phyloP scores from a whole-genome alignment of 1,140 invertebrate species.

The Cotesia typhae region DNA sequence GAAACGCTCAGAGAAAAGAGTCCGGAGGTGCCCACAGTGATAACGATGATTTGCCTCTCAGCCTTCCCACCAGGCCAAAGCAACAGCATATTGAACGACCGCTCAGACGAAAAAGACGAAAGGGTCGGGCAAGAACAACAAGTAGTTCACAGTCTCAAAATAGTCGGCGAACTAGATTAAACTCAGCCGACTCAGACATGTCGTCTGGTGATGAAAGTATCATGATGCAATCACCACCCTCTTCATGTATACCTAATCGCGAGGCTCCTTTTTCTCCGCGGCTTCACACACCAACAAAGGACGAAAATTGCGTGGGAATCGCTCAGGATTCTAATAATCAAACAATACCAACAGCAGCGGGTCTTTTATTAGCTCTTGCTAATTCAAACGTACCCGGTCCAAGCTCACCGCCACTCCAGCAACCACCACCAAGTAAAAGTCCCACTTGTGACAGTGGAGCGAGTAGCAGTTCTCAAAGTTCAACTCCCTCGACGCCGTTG shows the following conservation, averaged over 20 bases:
- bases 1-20: conserved; percentile 68
- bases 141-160: conserved; percentile 66
- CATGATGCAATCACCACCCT: conserved; percentile 65
- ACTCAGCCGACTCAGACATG: conserved; percentile 78
- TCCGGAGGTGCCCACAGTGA: conserved; percentile 64
- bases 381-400: conserved; percentile 62
- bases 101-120: conserved; percentile 65
- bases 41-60: conserved; percentile 57
- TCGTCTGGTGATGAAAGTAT: conserved; percentile 76
- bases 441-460: conserved; percentile 62
- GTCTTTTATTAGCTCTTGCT: conserved; percentile 69
- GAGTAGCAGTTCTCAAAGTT: conserved; percentile 64
- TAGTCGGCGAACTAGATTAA: conserved; percentile 71
- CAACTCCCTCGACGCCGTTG: conserved; percentile 70
- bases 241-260: conserved; percentile 47
- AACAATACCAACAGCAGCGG: conserved; percentile 66
- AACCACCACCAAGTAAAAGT: conserved; percentile 57
- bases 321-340: conserved; percentile 42
- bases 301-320: neutral
- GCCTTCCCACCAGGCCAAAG: conserved; percentile 43
- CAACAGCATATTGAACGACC: conserved; percentile 64
- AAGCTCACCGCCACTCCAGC: conserved; percentile 51
- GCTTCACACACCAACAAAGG: conserved; percentile 54
- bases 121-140: conserved; percentile 72
- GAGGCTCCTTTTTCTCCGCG: conserved; percentile 51